phyloP scores from a whole-genome alignment of 2,113 vertebrate species.

The Ellobius talpinus region DNA sequence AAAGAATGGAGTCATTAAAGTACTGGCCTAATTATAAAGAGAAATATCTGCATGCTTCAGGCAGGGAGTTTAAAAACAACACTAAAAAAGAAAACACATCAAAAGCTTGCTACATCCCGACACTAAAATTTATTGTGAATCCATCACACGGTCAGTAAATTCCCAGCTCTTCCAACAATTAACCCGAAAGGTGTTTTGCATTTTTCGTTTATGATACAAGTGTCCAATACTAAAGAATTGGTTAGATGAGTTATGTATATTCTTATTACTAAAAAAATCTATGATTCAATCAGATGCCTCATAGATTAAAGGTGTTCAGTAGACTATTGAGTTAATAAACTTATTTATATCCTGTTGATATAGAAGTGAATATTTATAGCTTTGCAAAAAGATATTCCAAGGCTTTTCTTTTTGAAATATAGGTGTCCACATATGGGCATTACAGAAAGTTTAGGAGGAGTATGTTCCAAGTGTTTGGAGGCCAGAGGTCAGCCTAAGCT shows the following conservation, averaged over 20 bases:
- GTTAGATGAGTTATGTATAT: neutral
- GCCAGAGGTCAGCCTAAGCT: neutral
- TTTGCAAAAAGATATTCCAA: neutral
- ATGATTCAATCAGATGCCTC: neutral
- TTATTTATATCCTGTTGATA: neutral
- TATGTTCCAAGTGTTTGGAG: neutral
- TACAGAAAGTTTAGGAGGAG: neutral
- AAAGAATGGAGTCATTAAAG: conserved; percentile 35
- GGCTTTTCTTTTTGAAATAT: neutral
- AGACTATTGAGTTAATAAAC: neutral
- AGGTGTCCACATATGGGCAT: too few species aligned
- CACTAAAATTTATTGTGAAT: neutral
- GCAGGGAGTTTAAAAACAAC: conserved; percentile 36
- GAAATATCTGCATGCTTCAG: neutral
- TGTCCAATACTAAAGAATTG: neutral
- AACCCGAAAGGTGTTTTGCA: conserved; percentile 2
- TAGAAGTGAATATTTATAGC: neutral
- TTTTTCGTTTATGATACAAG: conserved; percentile 6
- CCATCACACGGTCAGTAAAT: neutral
- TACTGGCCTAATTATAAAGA: neutral
- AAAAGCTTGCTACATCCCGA: conserved; percentile 14
- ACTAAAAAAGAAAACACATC: conserved; percentile 5
- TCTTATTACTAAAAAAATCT: neutral
- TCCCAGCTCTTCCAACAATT: neutral
- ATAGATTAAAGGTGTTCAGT: neutral